Evolutionary conservation across 2,888 invertebrate species (phyloP), one percentile per base, ranked within the genome.

Genomic region (Hydroisotoma schaefferi): DNA sequence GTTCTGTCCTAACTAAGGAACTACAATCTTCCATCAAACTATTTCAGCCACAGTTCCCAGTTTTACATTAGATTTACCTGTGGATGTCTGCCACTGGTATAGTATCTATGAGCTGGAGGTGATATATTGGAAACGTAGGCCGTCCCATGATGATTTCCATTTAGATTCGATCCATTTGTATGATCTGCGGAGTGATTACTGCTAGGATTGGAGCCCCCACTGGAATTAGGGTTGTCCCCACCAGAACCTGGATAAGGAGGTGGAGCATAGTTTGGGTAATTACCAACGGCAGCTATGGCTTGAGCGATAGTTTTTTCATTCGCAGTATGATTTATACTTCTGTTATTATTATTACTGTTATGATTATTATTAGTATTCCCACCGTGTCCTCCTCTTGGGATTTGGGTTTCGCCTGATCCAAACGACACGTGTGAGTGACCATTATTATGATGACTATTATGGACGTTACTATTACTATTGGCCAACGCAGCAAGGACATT

Each of bases 191-290:
- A 29, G 60, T 46, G 60, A 43, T 54, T 55, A 20, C 56, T 59
- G 29, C 33, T 23, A 25, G 49, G 28, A 48, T 56, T 56, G 26
- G 55, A 55, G 53, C 51, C 44, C 20, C 48, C 55, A 53, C 25
- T 47, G 22, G 23, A 15, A 29, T 56, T 46, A 43, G 43, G 20
- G 2, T 55, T 54, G 26, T 57, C 59, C 44, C 57, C 60, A 28
- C 46, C 38, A n/a, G n/a, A n/a, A 20, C 38, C 29, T 18, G 63
- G 63, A 59, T 70, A 70, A 10, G 70, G 68, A 6, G 70, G 70
- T 38, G 70, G 68, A 48, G 70, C 68, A 55, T 68, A 68, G 46
- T 53, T 67, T 0, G 68, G 68, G 53, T 64, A 70, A 37, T 62
- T 62, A 27, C 55, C 57, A 25, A 59, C 59, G 6, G 64, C 59